Percentiles rank a stretch among this genome's conserved stretches.
phyloP scores from a whole-genome alignment of 1,140 invertebrate genomes.

The Cydia splendana region DNA sequence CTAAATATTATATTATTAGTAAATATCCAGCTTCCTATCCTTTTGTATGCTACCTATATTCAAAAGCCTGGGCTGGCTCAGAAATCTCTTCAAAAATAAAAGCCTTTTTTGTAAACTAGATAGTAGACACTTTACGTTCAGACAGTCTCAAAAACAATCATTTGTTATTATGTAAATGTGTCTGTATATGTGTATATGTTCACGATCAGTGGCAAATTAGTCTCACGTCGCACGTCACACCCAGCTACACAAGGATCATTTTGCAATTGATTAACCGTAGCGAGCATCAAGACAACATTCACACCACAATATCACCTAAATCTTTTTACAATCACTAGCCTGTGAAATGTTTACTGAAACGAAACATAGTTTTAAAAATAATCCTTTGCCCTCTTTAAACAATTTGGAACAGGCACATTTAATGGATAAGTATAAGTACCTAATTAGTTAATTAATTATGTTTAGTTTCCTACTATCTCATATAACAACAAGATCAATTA shows the following conservation, averaged over 20 bases:
- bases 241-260: neutral
- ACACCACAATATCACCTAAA: neutral
- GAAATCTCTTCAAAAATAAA: too few species aligned
- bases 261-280: neutral
- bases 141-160: neutral
- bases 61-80: too few species aligned
- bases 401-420: too few species aligned
- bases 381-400: neutral
- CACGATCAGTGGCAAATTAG: neutral
- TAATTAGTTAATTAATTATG: too few species aligned
- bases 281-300: neutral
- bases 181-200: neutral
- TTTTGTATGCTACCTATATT: too few species aligned
- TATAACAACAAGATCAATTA: too few species aligned
- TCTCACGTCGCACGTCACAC: neutral
- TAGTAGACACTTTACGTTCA: too few species aligned
- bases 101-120: too few species aligned
- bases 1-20: too few species aligned
- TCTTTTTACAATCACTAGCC: conserved; percentile 6
- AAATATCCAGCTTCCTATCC: too few species aligned
- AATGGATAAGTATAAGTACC: too few species aligned
- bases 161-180: neutral
- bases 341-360: conserved; percentile 14
- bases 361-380: conserved; percentile 5
- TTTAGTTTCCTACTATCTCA: too few species aligned